These are phyloP conservation scores for Andrena praecox DNA, from an alignment of 2,888 invertebrate species.

Conservation along the genomic window DNA sequence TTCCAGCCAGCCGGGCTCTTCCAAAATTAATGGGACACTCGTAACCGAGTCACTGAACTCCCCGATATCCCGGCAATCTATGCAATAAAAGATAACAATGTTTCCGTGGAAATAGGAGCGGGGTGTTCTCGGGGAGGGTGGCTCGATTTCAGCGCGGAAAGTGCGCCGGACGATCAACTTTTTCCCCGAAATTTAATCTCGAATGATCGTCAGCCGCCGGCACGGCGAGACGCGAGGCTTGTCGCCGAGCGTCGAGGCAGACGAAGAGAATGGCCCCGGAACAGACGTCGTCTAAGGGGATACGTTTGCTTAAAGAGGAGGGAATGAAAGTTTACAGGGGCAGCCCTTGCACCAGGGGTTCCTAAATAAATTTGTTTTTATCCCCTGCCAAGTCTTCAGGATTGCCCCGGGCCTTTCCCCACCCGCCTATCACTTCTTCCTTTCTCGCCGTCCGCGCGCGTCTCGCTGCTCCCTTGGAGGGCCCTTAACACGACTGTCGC, in stretches of 20 bases:
- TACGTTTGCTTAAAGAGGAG: conserved; percentile 55
- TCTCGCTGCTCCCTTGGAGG: neutral
- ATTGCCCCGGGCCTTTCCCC: conserved; percentile 14
- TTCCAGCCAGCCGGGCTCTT: neutral
- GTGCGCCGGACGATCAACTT: conserved; percentile 26
- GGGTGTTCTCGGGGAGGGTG: too few relatives aligned
- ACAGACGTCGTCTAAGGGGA: conserved; percentile 13
- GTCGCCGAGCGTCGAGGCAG: neutral
- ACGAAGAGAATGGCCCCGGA: conserved; percentile 2
- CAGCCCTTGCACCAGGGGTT: conserved; percentile 14
- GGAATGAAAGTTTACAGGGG: conserved; percentile 54
- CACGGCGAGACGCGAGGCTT: neutral
- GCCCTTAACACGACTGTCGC: neutral
- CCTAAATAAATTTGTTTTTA: conserved; percentile 69
- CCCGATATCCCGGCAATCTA: neutral
- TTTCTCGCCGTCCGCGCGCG: too few relatives aligned
- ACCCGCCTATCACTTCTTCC: conserved; percentile 6
- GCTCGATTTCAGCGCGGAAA: neutral
- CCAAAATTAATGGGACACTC: neutral
- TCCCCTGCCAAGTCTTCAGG: conserved; percentile 15
- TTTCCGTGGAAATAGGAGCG: conserved; percentile 6
- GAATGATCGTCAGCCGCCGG: conserved; percentile 6
- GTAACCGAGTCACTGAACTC: neutral
- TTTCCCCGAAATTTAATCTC: conserved; percentile 50
- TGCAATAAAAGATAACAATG: neutral